Evolutionary conservation across 1,140 invertebrate genomes (phyloP).

Genomic region (Stratiolaelaps scimitus): DNA sequence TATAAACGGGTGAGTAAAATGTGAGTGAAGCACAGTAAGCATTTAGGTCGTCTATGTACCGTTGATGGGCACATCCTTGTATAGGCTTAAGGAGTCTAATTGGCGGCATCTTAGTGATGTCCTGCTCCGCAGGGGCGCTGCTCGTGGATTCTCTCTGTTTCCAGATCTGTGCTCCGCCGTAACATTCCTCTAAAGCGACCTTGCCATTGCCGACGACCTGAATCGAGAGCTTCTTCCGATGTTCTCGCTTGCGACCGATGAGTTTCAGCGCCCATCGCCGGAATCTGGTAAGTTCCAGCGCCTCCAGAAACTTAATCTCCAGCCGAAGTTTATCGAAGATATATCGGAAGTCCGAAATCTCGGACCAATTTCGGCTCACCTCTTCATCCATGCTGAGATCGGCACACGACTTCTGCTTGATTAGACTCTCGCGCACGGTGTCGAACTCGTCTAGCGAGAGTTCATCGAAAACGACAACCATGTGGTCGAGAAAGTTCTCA

Average conservation of each 20-base stretch:
- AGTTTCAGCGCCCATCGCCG: neutral
- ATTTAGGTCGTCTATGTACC: too few species aligned
- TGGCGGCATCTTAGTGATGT: conserved; percentile 1
- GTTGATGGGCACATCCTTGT: too few species aligned
- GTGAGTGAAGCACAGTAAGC: too few species aligned
- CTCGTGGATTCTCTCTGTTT: neutral
- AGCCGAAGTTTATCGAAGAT: conserved; percentile 8
- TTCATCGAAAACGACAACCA: conserved; percentile 10
- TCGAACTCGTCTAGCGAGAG: conserved; percentile 4
- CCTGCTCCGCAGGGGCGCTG: neutral
- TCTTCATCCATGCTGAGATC: conserved; percentile 23
- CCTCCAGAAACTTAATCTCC: conserved; percentile 1
- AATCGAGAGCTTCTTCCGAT: neutral
- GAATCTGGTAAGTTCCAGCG: neutral
- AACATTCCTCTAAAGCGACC: neutral
- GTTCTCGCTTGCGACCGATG: neutral
- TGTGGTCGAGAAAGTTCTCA: neutral
- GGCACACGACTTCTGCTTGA: conserved; percentile 17
- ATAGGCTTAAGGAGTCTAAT: neutral
- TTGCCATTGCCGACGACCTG: conserved; percentile 5
- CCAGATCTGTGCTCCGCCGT: neutral
- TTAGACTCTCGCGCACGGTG: neutral
- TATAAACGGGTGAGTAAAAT: too few species aligned
- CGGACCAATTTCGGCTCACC: neutral
- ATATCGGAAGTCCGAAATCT: neutral